Percentiles rank a stretch among this genome's conserved stretches.
These are phyloP conservation scores for Coilia nasus DNA, from an alignment of 2,797 vertebrate genomes.

Conservation along the genomic window DNA sequence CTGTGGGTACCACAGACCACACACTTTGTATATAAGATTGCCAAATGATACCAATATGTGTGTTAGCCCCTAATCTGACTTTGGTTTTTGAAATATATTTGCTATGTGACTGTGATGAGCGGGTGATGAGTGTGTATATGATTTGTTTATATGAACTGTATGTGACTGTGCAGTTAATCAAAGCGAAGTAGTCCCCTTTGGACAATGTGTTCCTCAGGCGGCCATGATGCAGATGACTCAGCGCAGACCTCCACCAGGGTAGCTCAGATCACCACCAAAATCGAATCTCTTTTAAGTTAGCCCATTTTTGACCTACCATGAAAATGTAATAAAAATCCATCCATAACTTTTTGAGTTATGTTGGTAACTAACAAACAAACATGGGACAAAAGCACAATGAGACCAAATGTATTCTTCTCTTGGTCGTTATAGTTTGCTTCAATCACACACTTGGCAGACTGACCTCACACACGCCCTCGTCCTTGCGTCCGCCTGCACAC, in stretches of 20 bases:
- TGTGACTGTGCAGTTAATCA: not conserved
- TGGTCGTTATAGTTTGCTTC: not conserved
- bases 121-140: not conserved
- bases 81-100: not conserved
- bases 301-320: too few species aligned
- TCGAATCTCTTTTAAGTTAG: too few species aligned
- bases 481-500: slow-evolving; percentile 88
- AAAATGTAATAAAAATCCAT: too few species aligned
- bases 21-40: not conserved
- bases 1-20: not conserved
- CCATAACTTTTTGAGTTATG: too few species aligned
- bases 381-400: not conserved
- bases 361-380: too few species aligned
- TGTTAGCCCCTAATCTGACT: not conserved
- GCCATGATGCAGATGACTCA: not conserved
- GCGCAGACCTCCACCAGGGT: too few species aligned
- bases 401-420: not conserved
- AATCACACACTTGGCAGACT: slow-evolving; percentile 39
- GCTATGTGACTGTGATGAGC: not conserved
- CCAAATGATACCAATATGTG: not conserved
- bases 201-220: not conserved
- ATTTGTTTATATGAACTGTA: not conserved
- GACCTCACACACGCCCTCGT: slow-evolving; percentile 96
- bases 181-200: not conserved
- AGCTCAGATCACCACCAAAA: too few species aligned